Conservation (phyloP, 2,888 invertebrate species). For the Ligdia adustata region DNA sequence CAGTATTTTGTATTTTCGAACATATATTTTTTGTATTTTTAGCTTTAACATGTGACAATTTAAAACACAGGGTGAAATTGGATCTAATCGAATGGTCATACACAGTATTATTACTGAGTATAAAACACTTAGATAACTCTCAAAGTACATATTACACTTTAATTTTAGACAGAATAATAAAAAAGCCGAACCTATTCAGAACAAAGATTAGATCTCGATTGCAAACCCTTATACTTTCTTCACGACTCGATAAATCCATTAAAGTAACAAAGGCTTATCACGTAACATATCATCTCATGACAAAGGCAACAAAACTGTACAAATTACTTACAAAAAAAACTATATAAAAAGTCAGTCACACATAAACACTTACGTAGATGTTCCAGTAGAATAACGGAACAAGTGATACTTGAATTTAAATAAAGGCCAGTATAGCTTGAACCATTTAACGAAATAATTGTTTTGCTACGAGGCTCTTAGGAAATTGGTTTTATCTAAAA, state of each 20-base stretch:
- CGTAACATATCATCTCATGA: conserved; percentile 45
- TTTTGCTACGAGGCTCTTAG: conserved; percentile 26
- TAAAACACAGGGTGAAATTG: too few relatives aligned
- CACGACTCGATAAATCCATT: conserved; percentile 39
- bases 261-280: conserved; percentile 45
- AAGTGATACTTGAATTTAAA: too few relatives aligned
- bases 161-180: too few relatives aligned
- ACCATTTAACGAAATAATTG: conserved; percentile 36
- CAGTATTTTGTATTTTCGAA: too few relatives aligned
- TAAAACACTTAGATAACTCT: too few relatives aligned
- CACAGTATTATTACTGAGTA: too few relatives aligned
- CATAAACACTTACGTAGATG: conserved; percentile 61
- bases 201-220: conserved; percentile 15
- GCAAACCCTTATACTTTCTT: conserved; percentile 31
- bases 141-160: too few relatives aligned
- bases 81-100: too few relatives aligned
- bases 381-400: too few relatives aligned
- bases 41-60: too few relatives aligned
- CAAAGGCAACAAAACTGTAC: conserved; percentile 39
- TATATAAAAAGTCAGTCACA: conserved; percentile 59
- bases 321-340: conserved; percentile 51
- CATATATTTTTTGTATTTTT: too few relatives aligned
- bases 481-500: too few relatives aligned
- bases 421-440: conserved; percentile 40
- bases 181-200: background rate